These are phyloP conservation scores for Rhopilema esculentum DNA, from an alignment of 30 jellyfish, hydroid and myxozoan species.

Conservation along the genomic window DNA sequence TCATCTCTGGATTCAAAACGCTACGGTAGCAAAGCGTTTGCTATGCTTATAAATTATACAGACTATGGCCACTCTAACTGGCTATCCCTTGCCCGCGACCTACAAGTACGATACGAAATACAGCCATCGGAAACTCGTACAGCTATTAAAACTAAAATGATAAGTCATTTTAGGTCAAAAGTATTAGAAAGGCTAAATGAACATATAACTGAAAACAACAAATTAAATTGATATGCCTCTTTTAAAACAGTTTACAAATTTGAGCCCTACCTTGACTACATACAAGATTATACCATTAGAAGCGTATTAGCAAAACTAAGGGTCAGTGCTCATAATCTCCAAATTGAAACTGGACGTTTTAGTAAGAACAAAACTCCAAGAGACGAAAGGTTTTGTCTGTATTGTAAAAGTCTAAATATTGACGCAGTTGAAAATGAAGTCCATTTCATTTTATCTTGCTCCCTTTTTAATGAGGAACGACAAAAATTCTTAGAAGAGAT, in stretches of 20 bases:
- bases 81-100: constrained; percentile 31
- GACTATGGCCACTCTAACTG: constrained; percentile 25
- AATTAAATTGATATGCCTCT: constrained; percentile 9
- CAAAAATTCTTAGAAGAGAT: too few relatives aligned
- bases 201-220: constrained; percentile 15
- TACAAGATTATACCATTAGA: constrained; percentile 7
- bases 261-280: constrained; percentile 45
- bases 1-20: constrained; percentile 7
- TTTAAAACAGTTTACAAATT: constrained; percentile 33
- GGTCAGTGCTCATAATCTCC: too few relatives aligned
- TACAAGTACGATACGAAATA: constrained; percentile 17
- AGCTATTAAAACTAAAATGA: neutral
- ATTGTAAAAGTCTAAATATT: constrained; percentile 1
- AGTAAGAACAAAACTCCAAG: too few relatives aligned
- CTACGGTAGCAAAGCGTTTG: constrained; percentile 36
- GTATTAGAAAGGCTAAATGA: constrained; percentile 22
- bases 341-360: too few relatives aligned
- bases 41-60: constrained; percentile 16
- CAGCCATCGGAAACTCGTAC: constrained; percentile 35
- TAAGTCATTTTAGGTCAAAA: constrained; percentile 17
- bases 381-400: too few relatives aligned
- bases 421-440: too few relatives aligned
- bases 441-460: too few relatives aligned
- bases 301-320: too few relatives aligned
- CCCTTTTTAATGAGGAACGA: too few relatives aligned